phyloP scores from a whole-genome alignment of 2,113 vertebrate species.

The Hiodon tergisus region DNA sequence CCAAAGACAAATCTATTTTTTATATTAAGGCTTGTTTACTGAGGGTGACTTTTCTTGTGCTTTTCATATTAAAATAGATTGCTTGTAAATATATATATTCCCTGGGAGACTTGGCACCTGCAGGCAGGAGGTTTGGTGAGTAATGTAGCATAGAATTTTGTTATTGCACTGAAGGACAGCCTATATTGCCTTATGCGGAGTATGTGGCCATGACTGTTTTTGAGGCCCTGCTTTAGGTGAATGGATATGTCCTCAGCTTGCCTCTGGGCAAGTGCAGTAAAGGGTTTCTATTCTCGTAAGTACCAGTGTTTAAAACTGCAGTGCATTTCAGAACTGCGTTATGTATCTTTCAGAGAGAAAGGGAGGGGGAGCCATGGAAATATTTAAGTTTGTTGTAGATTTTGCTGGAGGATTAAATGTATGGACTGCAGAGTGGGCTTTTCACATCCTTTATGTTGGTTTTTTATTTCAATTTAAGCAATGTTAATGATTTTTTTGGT shows the following conservation, averaged over 20 bases:
- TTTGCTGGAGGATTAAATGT: no score
- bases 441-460: no score
- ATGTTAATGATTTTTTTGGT: no score
- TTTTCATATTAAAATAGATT: slow-evolving; percentile 58
- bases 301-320: background rate
- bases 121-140: slow-evolving; percentile 51
- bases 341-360: background rate
- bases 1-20: background rate
- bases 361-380: no score
- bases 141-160: slow-evolving; percentile 66
- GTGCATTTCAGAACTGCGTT: background rate
- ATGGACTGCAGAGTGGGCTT: no score
- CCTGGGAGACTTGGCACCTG: slow-evolving; percentile 47
- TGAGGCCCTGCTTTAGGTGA: background rate
- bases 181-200: slow-evolving; percentile 57
- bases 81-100: slow-evolving; percentile 54
- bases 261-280: background rate
- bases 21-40: slow-evolving; percentile 18
- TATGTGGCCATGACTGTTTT: slow-evolving; percentile 40
- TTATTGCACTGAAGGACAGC: slow-evolving; percentile 61
- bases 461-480: no score
- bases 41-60: slow-evolving; percentile 37
- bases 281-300: no score
- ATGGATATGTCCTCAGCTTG: background rate
- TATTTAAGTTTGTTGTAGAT: no score